Evolutionary conservation across 35 echinoderm and acorn worm species (phyloP), one percentile per base, ranked within the genome.

Genomic region (Anneissia japonica): DNA sequence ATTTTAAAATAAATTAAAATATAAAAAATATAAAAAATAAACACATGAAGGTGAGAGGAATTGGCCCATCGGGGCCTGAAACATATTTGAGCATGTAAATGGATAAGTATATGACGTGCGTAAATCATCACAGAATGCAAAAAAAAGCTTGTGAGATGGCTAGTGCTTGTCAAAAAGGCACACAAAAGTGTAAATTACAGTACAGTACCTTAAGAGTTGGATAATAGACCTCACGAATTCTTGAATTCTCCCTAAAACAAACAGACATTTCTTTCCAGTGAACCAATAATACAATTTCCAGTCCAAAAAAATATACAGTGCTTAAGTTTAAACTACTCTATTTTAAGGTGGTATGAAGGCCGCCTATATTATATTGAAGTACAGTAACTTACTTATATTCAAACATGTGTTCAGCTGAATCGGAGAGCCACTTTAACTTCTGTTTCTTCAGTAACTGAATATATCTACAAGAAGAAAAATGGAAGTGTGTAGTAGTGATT

Each of bases 331-430:
- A 10, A 76, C 29, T 76, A 28, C 30, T 31, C 10, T 10, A 31
- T 31, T 76, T 76, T 76, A 28, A 28, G 34, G 34, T 35, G 30
- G 37, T 34, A 26, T 81, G 37, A n/a, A 31, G n/a, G 36, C 31
- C 31, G 38, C 3, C 23, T 12, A 3, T 36, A 5, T 39, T 30
- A 40, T 1, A 9, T 23, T 30, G 80, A 38, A 82, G 12, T 78
- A 34, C 74, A 38, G 6, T 37, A 23, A 96, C 93, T 92, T 87
- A 96, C 93, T 92, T 96, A 74, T 96, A 96, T 85, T 96, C 93
- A 96, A 96, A 91, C 32, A 82, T 77, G 74, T 96, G 93, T 56
- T 96, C 93, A 76, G 91, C 87, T 37, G 82, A 51, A 55, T 75
- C 87, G 10, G 93, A 36, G 30, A 92, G 83, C 93, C 93, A 96